Evolutionary conservation across 2,113 vertebrate genomes (phyloP).

Genomic region (mouse (Mus musculus)): GRCm39 chrX:113104001-113104500

Average conservation of each 20-base stretch:
- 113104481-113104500: not conserved
- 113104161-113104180: not conserved
- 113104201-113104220: not conserved
- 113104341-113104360: not conserved
- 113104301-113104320: not conserved
- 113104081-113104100: not conserved
- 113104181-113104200: not conserved
- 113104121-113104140: not conserved
- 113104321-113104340: not conserved
- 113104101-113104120: not conserved
- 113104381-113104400: not conserved
- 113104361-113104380: not conserved
- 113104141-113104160: not conserved
- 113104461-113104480: not conserved
- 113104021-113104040: not conserved
- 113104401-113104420: not conserved
- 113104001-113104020: not conserved
- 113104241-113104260: not conserved
- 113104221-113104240: not conserved
- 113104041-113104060: not conserved
- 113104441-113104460: not conserved
- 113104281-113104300: not conserved
- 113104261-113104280: not conserved
- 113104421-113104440: not conserved
- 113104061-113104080: not conserved